Conservation (phyloP, 2,797 vertebrate genomes). For the Pangasius sanitwongsei region DNA sequence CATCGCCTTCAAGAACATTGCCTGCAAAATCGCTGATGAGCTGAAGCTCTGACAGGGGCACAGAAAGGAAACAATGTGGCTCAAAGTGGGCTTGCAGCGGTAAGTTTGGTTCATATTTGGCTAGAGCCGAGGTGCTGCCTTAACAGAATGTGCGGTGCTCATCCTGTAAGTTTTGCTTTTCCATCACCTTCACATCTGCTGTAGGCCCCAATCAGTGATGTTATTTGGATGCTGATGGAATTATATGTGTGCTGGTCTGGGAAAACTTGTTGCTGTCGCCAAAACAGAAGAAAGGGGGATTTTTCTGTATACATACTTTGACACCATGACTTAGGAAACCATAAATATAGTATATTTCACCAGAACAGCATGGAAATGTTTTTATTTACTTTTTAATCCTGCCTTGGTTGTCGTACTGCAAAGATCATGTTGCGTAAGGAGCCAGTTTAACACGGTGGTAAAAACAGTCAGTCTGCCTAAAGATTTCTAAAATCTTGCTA, state of each 20-base stretch:
- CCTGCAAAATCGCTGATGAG: constrained; percentile 97
- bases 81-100: constrained; percentile 1
- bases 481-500: neutral
- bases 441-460: neutral
- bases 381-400: neutral
- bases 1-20: constrained; percentile 98
- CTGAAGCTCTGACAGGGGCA: constrained; percentile 89
- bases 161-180: constrained; percentile 16
- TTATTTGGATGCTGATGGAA: neutral
- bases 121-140: constrained; percentile 41
- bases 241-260: neutral
- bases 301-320: neutral
- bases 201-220: neutral
- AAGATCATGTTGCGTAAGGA: neutral
- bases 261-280: constrained; percentile 5
- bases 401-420: neutral
- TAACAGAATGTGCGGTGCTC: constrained; percentile 30
- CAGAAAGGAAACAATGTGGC: constrained; percentile 48
- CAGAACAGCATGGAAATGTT: neutral
- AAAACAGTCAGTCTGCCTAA: neutral
- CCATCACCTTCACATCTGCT: neutral
- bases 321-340: neutral
- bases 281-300: neutral
- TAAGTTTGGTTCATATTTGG: constrained; percentile 29
- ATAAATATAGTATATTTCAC: neutral